phyloP scores from a whole-genome alignment of 2,888 invertebrate species.

The Cryptophagus acutangulus region DNA sequence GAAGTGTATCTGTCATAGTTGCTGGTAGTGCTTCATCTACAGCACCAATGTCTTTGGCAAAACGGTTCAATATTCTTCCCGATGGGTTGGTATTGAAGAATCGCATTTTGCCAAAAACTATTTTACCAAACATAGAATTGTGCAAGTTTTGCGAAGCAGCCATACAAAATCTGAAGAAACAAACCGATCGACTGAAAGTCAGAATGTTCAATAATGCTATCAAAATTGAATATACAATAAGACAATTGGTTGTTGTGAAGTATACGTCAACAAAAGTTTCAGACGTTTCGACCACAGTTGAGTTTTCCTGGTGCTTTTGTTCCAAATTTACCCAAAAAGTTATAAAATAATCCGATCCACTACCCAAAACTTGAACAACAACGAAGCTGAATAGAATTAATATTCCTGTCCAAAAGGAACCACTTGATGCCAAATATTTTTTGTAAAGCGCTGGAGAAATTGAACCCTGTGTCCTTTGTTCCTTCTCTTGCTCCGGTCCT shows the following conservation, averaged over 20 bases:
- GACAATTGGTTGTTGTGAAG: conserved; percentile 32
- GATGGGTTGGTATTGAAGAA: conserved; percentile 65
- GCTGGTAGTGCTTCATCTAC: conserved; percentile 50
- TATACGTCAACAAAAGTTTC: conserved; percentile 1
- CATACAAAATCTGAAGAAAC: conserved; percentile 52
- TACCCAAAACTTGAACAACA: neutral
- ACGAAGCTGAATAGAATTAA: neutral
- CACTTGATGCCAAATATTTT: neutral
- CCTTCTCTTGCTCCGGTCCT: conserved; percentile 47
- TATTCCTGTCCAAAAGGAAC: neutral
- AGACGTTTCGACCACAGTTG: neutral
- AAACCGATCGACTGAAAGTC: conserved; percentile 43
- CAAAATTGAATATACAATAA: conserved; percentile 40
- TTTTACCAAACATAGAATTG: conserved; percentile 46
- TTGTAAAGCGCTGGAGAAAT: neutral
- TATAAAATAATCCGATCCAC: conserved; percentile 2
- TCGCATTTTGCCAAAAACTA: conserved; percentile 56
- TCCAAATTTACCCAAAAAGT: conserved; percentile 33
- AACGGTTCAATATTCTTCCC: conserved; percentile 59
- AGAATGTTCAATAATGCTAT: conserved; percentile 40
- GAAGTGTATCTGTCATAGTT: conserved; percentile 47
- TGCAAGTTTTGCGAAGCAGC: conserved; percentile 53
- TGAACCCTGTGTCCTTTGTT: conserved; percentile 58
- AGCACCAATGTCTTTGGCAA: conserved; percentile 62
- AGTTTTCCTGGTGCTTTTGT: conserved; percentile 21